These are phyloP conservation scores for Scalopus aquaticus DNA, from an alignment of 2,113 vertebrate genomes.

Conservation along the genomic window DNA sequence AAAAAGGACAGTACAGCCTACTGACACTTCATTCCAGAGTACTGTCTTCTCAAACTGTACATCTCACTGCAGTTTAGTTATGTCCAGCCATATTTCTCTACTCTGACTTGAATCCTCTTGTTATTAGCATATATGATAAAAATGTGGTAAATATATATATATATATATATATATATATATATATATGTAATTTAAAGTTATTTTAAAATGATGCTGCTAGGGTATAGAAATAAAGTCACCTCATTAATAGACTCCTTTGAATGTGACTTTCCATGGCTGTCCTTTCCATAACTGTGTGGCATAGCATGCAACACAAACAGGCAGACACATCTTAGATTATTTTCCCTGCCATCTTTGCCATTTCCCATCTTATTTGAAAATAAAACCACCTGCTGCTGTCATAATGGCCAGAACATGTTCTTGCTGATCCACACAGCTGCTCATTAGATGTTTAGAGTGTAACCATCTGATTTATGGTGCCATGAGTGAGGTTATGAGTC, in stretches of 20 bases:
- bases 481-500: conserved; percentile 37
- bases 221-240: background rate
- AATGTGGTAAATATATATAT: no score
- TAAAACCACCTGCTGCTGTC: background rate
- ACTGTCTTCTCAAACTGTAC: background rate
- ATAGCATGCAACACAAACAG: background rate
- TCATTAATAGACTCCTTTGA: background rate
- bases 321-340: background rate
- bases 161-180: no score
- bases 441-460: background rate
- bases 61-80: background rate
- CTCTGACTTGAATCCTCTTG: background rate
- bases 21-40: background rate
- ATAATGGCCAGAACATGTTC: background rate
- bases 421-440: background rate
- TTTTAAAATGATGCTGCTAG: background rate
- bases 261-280: background rate
- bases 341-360: background rate
- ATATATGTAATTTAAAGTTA: background rate
- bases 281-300: background rate
- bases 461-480: conserved; percentile 48
- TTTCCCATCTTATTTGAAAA: conserved; percentile 31
- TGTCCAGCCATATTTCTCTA: background rate
- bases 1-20: background rate
- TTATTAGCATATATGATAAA: background rate